Percentiles rank a stretch among this genome's conserved stretches.
phyloP scores from a whole-genome alignment of 2,113 vertebrate genomes.

The Dermatemys mawii region DNA sequence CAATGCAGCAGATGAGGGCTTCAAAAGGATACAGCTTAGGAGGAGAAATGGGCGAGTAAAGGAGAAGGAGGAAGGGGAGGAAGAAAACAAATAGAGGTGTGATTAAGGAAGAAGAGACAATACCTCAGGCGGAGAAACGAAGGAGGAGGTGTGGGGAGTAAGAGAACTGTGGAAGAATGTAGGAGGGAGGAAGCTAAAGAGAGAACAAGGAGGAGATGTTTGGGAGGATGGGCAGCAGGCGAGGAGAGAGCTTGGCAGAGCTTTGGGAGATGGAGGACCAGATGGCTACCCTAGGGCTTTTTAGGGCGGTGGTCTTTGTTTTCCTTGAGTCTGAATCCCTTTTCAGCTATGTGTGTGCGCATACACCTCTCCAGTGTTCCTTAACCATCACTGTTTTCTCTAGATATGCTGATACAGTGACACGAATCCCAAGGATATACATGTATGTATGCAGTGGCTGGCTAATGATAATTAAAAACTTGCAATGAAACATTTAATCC shows the following conservation, averaged over 20 bases:
- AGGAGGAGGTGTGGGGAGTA: neutral
- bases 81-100: neutral
- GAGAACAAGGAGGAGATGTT: neutral
- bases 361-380: neutral
- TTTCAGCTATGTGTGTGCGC: accelerated
- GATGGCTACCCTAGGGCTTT: neutral
- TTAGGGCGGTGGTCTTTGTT: neutral
- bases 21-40: neutral
- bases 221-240: neutral
- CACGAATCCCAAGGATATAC: neutral
- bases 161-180: neutral
- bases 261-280: neutral
- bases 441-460: neutral
- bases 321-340: neutral
- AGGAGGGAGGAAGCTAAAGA: neutral
- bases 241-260: neutral
- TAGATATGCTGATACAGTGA: neutral
- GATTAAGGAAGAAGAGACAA: neutral
- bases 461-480: constrained; percentile 24
- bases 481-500: constrained; percentile 31
- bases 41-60: neutral
- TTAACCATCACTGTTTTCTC: too few species aligned
- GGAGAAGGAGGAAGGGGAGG: neutral
- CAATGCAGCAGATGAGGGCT: accelerated
- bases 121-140: accelerated